These are phyloP conservation scores for Drosophila athabasca DNA, from an alignment of 1,140 invertebrate genomes.

Conservation along the genomic window DNA sequence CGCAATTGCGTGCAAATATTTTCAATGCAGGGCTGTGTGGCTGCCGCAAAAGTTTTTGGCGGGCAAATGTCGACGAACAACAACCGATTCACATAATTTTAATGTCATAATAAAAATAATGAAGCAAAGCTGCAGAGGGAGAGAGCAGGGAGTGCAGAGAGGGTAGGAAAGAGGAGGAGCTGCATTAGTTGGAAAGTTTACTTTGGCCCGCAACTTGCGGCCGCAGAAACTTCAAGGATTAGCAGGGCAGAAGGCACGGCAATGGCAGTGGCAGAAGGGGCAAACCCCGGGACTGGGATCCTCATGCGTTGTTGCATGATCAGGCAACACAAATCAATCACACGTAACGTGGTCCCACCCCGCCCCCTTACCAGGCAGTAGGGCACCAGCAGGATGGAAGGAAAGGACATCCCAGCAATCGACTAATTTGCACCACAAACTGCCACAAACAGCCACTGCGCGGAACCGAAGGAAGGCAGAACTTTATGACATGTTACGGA, in stretches of 20 bases:
- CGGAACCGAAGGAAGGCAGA: background rate
- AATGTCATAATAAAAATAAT: conserved; percentile 79
- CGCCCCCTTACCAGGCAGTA: too few relatives aligned
- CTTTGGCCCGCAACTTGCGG: conserved; percentile 15
- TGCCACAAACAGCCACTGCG: background rate
- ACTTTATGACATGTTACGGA: conserved; percentile 5
- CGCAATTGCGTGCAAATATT: conserved; percentile 82
- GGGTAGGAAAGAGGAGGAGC: background rate
- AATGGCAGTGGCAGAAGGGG: background rate
- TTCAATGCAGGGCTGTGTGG: conserved; percentile 61
- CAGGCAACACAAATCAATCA: conserved; percentile 56
- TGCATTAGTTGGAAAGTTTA: conserved; percentile 44
- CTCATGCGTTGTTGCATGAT: conserved; percentile 56
- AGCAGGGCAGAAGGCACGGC: conserved; percentile 3
- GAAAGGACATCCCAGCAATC: conserved; percentile 5
- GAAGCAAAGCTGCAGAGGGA: conserved; percentile 19
- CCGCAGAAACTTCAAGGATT: conserved; percentile 29
- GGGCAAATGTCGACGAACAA: conserved; percentile 43
- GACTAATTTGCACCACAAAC: conserved; percentile 37
- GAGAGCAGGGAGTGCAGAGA: background rate
- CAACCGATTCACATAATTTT: conserved; percentile 73
- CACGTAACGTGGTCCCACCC: conserved; percentile 19
- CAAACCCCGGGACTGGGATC: background rate
- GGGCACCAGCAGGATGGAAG: too few relatives aligned
- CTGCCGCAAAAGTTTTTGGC: conserved; percentile 56